Percentiles rank a stretch among this genome's conserved stretches.
phyloP scores from a whole-genome alignment of 2,797 vertebrate genomes.

The Pelodytes ibericus region DNA sequence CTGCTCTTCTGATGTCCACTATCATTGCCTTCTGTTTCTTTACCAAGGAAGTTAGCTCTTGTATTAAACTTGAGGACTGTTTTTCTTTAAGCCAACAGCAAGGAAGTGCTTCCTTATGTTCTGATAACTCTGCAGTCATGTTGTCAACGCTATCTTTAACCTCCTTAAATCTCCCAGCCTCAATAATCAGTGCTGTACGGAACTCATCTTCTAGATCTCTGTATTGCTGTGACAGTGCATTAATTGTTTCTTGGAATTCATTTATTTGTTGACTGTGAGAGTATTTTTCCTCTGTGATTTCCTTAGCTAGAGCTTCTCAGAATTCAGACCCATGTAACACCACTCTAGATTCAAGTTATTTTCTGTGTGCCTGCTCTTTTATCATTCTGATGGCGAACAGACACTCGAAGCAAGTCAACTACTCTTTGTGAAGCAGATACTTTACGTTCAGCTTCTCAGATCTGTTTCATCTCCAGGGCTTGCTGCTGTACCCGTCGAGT shows the following conservation, averaged over 20 bases:
- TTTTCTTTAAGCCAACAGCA: constrained; percentile 84
- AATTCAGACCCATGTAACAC: constrained; percentile 84
- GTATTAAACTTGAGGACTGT: constrained; percentile 82
- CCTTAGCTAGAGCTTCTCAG: constrained; percentile 80
- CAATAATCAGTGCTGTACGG: constrained; percentile 86
- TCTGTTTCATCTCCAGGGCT: constrained; percentile 82
- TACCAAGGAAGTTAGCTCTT: constrained; percentile 90
- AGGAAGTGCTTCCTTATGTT: constrained; percentile 74
- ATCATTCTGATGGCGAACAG: constrained; percentile 84
- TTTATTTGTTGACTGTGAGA: constrained; percentile 72
- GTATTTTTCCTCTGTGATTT: constrained; percentile 74
- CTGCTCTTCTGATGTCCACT: constrained; percentile 82
- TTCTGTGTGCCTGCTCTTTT: constrained; percentile 92
- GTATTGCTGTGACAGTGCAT: constrained; percentile 77
- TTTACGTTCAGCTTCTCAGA: constrained; percentile 86
- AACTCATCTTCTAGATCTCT: constrained; percentile 91
- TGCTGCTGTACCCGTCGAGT: constrained; percentile 77
- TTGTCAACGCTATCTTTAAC: constrained; percentile 86
- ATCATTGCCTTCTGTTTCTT: constrained; percentile 93
- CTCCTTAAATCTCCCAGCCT: constrained; percentile 89
- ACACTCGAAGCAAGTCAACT: constrained; percentile 84
- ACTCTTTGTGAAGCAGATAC: constrained; percentile 85
- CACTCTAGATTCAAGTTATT: constrained; percentile 82
- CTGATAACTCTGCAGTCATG: constrained; percentile 75
- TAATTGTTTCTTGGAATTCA: constrained; percentile 81